Percentiles rank a stretch among this genome's conserved stretches.
Evolutionary conservation across 2,113 vertebrate species (phyloP).

Genomic region (Dermatemys mawii): DNA sequence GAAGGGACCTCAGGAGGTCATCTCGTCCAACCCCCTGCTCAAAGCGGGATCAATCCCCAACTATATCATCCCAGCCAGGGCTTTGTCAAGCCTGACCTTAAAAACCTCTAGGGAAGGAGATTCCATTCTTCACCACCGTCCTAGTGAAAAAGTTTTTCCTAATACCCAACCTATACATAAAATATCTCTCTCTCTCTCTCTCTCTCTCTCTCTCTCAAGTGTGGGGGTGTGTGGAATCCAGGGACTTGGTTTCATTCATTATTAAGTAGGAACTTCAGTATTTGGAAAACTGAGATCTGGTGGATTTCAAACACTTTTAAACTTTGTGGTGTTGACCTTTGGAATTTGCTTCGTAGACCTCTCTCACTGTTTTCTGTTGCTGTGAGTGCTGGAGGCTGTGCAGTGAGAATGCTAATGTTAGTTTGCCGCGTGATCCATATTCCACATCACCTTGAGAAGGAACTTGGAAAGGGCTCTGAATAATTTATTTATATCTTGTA

Average conservation of each 20-base stretch:
- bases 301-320: neutral
- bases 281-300: rapidly evolving
- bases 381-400: neutral
- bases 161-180: too few relatives aligned
- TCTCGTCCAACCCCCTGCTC: too few relatives aligned
- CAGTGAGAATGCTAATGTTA: neutral
- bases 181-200: too few relatives aligned
- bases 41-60: too few relatives aligned
- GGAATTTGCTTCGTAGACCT: neutral
- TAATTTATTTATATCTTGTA: slow-evolving; percentile 50
- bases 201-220: neutral
- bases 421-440: neutral
- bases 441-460: neutral
- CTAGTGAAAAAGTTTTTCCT: too few relatives aligned
- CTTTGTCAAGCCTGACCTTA: too few relatives aligned
- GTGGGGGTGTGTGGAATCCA: rapidly evolving
- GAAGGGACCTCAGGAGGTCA: too few relatives aligned
- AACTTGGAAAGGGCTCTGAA: neutral
- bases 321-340: neutral
- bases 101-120: too few relatives aligned
- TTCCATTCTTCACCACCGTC: too few relatives aligned
- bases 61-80: too few relatives aligned
- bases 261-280: neutral
- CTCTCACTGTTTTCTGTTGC: neutral
- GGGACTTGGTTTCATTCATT: neutral